These are phyloP conservation scores for Leucopsar rothschildi DNA, from an alignment of 2,113 vertebrate genomes.

Conservation along the genomic window DNA sequence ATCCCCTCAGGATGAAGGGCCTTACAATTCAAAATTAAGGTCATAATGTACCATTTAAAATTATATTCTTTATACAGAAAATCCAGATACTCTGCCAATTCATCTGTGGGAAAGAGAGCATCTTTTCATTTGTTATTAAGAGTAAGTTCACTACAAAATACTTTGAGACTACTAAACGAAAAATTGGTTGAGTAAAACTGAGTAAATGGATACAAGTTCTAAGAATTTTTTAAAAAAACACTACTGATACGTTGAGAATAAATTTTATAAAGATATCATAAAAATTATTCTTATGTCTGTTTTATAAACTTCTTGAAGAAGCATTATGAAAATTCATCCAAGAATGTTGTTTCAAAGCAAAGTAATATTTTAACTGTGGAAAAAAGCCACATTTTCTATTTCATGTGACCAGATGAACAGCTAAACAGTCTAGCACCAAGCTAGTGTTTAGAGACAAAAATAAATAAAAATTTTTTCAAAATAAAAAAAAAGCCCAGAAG, in stretches of 20 bases:
- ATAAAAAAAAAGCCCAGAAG: neutral
- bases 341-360: neutral
- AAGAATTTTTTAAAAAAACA: neutral
- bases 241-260: rapidly evolving
- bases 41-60: neutral
- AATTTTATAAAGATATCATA: neutral
- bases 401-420: neutral
- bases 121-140: neutral
- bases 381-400: neutral
- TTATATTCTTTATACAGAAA: neutral
- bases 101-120: neutral
- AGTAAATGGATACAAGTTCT: neutral
- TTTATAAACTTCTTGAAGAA: neutral
- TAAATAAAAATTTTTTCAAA: too few relatives aligned
- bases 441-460: neutral
- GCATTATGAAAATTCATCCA: neutral
- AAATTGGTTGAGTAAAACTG: neutral
- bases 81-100: neutral
- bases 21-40: neutral
- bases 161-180: neutral
- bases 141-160: neutral
- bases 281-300: neutral
- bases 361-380: neutral
- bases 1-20: neutral
- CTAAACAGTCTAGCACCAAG: neutral